These are phyloP conservation scores for Ataeniobius toweri DNA, from an alignment of 2,797 vertebrate genomes.

Conservation along the genomic window DNA sequence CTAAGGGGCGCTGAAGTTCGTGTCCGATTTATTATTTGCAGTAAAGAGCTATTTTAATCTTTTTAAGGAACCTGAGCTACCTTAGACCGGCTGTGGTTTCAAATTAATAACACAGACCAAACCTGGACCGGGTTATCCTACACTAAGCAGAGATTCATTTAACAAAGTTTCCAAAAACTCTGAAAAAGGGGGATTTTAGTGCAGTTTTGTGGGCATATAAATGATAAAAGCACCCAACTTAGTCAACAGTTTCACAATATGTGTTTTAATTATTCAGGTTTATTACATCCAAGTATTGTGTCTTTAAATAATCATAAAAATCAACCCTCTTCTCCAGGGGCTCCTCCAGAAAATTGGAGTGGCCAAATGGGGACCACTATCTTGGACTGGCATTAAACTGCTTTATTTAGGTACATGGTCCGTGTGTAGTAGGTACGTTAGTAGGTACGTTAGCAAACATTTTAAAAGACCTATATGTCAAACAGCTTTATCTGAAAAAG, in stretches of 20 bases:
- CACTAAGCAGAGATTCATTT: background rate
- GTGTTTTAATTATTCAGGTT: background rate
- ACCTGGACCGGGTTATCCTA: background rate
- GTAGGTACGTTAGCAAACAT: background rate
- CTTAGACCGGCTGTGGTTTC: background rate
- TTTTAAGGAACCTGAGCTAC: background rate
- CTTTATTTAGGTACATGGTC: background rate
- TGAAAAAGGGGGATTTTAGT: background rate
- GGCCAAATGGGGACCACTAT: background rate
- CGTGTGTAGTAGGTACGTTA: too few relatives aligned
- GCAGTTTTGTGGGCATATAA: background rate
- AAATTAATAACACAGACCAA: background rate
- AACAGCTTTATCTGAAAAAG: too few relatives aligned
- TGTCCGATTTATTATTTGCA: background rate
- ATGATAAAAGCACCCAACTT: too few relatives aligned
- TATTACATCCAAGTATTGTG: background rate
- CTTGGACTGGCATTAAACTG: background rate
- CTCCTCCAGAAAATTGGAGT: background rate
- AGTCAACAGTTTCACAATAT: background rate
- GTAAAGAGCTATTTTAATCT: background rate
- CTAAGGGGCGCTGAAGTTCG: background rate
- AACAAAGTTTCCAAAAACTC: background rate
- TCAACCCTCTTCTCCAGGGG: background rate
- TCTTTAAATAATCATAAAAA: background rate
- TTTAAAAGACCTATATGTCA: background rate